Percentiles rank a stretch among this genome's conserved stretches.
phyloP scores from a whole-genome alignment of 2,888 invertebrate species.

The Nemotelus pantherinus region DNA sequence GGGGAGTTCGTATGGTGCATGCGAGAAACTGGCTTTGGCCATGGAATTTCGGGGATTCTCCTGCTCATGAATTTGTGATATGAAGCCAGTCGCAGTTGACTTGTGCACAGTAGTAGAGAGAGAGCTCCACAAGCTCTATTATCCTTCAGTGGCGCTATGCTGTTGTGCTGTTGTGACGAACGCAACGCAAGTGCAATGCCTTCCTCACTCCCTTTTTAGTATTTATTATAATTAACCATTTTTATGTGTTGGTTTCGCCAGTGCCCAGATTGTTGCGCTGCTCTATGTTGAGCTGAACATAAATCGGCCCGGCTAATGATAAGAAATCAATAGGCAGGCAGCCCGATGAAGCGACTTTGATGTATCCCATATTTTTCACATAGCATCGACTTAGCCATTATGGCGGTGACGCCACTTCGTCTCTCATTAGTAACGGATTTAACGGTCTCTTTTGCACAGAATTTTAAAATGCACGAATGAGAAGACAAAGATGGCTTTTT shows the following conservation, averaged over 20 bases:
- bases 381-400: not conserved
- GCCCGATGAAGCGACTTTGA: not conserved
- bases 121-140: not conserved
- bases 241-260: slow-evolving; percentile 26
- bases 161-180: slow-evolving; percentile 8
- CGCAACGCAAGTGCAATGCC: slow-evolving; percentile 40
- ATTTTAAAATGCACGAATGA: no score
- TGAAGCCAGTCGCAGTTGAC: not conserved
- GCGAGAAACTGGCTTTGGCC: not conserved
- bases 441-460: slow-evolving; percentile 3
- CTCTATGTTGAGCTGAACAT: not conserved
- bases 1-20: not conserved
- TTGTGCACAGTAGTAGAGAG: no score
- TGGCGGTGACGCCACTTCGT: not conserved
- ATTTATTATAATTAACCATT: slow-evolving; percentile 38
- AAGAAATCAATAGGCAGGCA: slow-evolving; percentile 41
- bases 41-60: slow-evolving; percentile 24
- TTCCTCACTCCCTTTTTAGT: not conserved
- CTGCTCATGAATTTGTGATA: slow-evolving; percentile 6
- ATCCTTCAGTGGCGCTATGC: not conserved
- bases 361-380: no score
- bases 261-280: no score
- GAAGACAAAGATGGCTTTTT: no score
- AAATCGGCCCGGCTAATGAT: slow-evolving; percentile 32
- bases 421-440: not conserved